phyloP scores from a whole-genome alignment of 1,140 invertebrate genomes.

The Trichonephila clavipes region DNA sequence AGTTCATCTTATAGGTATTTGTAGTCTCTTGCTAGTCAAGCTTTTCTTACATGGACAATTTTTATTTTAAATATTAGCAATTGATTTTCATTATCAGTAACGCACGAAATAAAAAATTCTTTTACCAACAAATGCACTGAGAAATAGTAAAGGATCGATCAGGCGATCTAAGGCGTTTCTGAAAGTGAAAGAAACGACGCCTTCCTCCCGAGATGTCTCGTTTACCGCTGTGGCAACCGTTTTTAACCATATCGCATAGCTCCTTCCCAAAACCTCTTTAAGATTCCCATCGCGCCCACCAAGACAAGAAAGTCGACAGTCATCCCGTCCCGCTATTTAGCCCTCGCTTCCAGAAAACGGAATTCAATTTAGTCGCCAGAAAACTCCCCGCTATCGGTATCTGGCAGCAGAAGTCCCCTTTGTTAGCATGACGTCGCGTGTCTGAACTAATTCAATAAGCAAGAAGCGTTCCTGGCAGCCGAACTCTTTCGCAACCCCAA shows the following conservation, averaged over 20 bases:
- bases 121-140: too few species aligned
- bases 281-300: slow-evolving; percentile 59
- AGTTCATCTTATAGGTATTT: too few species aligned
- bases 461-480: slow-evolving; percentile 53
- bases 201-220: background rate
- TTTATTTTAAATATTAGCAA: too few species aligned
- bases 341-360: slow-evolving; percentile 55
- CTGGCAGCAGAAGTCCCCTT: slow-evolving; percentile 63
- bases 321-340: slow-evolving; percentile 59
- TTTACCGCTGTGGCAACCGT: background rate
- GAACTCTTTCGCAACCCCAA: slow-evolving; percentile 25
- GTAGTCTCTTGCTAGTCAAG: too few species aligned
- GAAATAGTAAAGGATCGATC: too few species aligned
- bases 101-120: too few species aligned
- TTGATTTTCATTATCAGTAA: too few species aligned
- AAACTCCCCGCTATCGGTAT: slow-evolving; percentile 53
- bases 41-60: too few species aligned
- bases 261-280: slow-evolving; percentile 51
- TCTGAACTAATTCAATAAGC: slow-evolving; percentile 70
- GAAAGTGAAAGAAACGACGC: background rate
- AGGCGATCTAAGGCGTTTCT: background rate
- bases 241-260: slow-evolving; percentile 44
- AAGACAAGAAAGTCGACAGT: slow-evolving; percentile 59
- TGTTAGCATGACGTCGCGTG: slow-evolving; percentile 70
- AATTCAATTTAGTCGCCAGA: slow-evolving; percentile 69